phyloP scores from a whole-genome alignment of 2,113 vertebrate species.

The Gymnarchus niloticus region DNA sequence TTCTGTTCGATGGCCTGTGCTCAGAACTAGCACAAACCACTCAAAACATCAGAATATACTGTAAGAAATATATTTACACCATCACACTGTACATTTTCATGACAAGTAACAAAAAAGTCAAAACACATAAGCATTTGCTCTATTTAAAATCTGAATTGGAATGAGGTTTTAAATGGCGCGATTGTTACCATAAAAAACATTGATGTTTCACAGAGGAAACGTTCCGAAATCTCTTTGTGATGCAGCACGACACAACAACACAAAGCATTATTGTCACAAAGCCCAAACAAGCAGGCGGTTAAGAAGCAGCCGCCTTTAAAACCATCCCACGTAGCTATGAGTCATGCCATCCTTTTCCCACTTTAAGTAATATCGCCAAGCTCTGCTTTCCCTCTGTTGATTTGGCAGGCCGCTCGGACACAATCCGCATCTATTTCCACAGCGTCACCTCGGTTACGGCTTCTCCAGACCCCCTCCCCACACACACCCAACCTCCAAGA shows the following conservation, averaged over 20 bases:
- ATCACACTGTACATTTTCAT: neutral
- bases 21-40: neutral
- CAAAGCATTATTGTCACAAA: neutral
- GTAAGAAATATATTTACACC: neutral
- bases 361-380: neutral
- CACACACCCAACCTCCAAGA: neutral
- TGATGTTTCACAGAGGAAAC: neutral
- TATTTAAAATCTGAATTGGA: neutral
- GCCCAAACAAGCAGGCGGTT: neutral
- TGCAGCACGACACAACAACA: neutral
- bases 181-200: neutral
- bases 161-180: no score
- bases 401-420: neutral
- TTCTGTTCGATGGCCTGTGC: neutral
- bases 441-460: neutral
- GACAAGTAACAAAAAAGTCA: neutral
- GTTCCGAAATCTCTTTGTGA: neutral
- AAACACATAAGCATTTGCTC: no score
- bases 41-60: no score
- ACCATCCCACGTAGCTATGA: neutral
- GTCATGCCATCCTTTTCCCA: neutral
- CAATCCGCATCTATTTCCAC: neutral
- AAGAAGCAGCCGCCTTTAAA: neutral
- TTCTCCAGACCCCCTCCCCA: neutral
- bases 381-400: neutral